These are phyloP conservation scores for Myodes glareolus DNA, from an alignment of 2,113 vertebrate genomes.

Conservation along the genomic window DNA sequence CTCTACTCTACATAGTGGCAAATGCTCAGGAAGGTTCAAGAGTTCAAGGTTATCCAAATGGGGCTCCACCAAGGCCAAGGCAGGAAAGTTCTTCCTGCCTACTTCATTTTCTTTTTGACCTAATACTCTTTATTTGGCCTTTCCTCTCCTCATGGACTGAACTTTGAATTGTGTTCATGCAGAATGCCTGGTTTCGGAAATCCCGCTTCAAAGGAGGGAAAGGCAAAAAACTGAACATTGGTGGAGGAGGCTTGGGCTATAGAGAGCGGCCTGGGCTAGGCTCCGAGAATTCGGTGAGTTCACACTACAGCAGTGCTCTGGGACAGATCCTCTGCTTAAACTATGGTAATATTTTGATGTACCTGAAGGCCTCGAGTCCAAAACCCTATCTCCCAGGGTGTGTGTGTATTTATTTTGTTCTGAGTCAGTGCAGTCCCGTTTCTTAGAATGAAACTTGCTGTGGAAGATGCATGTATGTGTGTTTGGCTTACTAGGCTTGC, in stretches of 20 bases:
- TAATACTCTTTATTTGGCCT: background rate
- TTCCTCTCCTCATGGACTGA: background rate
- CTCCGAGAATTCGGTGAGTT: slow-evolving; percentile 94
- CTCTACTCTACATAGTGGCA: background rate
- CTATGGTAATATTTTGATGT: background rate
- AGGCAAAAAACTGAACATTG: slow-evolving; percentile 97
- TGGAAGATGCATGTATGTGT: background rate
- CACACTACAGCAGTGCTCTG: background rate
- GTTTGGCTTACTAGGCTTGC: background rate
- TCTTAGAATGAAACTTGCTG: background rate
- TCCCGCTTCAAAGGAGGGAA: slow-evolving; percentile 97
- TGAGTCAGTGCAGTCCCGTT: background rate
- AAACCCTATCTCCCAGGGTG: background rate
- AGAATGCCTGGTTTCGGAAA: slow-evolving; percentile 99
- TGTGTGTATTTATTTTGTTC: background rate
- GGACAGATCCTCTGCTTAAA: background rate
- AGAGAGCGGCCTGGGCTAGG: slow-evolving; percentile 96
- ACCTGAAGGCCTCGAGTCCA: background rate
- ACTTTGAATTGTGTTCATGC: slow-evolving; percentile 60
- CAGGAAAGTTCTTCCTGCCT: background rate
- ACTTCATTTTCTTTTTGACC: background rate
- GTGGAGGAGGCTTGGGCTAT: slow-evolving; percentile 97
- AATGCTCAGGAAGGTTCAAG: background rate
- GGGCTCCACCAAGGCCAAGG: background rate
- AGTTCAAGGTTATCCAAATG: background rate